phyloP scores from a whole-genome alignment of 2,888 invertebrate species.

The Empis livida region DNA sequence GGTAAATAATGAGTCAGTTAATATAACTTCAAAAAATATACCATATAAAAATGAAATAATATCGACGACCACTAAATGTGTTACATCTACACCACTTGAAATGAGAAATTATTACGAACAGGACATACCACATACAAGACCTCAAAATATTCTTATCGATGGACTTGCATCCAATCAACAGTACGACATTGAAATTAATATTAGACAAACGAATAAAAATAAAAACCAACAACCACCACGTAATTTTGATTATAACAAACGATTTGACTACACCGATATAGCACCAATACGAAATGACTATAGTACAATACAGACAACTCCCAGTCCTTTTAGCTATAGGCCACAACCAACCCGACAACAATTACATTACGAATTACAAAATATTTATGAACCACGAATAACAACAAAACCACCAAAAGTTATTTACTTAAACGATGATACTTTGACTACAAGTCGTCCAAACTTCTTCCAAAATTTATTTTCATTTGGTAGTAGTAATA shows the following conservation, averaged over 20 bases:
- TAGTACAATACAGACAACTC: constrained; percentile 12
- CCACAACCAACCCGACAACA: constrained; percentile 1
- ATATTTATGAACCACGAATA: constrained; percentile 7
- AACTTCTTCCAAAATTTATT: constrained; percentile 27
- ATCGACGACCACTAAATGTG: constrained; percentile 3
- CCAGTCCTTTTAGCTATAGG: constrained; percentile 12
- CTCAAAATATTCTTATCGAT: constrained; percentile 27
- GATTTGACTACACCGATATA: constrained; percentile 19
- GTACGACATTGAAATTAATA: constrained; percentile 36
- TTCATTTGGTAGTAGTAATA: constrained; percentile 20
- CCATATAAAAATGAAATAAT: background rate
- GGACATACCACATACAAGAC: constrained; percentile 19
- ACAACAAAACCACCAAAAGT: constrained; percentile 31
- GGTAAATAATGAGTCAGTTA: background rate
- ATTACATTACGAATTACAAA: constrained; percentile 2
- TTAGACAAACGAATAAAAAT: constrained; percentile 28
- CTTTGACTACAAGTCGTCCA: constrained; percentile 22
- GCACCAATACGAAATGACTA: constrained; percentile 13
- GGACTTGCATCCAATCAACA: constrained; percentile 24
- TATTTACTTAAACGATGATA: constrained; percentile 28
- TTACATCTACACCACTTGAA: constrained; percentile 14
- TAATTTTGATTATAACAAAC: constrained; percentile 6
- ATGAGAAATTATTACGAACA: constrained; percentile 22
- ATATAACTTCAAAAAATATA: background rate
- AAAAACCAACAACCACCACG: constrained; percentile 5